Evolutionary conservation across 2,888 invertebrate species (phyloP), one percentile per base, ranked within the genome.

Genomic region (Erebia palarica): DNA sequence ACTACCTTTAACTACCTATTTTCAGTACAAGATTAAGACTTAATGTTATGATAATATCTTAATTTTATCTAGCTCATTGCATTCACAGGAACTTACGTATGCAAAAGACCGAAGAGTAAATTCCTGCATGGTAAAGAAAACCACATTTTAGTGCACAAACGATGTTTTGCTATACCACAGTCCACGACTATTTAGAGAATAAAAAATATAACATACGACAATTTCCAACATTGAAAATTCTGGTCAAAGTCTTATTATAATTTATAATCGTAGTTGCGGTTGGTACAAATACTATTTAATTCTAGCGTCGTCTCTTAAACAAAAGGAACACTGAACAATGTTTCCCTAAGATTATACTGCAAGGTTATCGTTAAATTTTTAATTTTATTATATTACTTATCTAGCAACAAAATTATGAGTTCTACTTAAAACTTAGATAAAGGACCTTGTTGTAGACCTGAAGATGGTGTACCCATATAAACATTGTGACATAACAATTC

Each of bases 81-180:
- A 59, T 65, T 65, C 42, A 55, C 42, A 69, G 36, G 42, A 65
- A 70, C 67, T 65, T 70, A 73, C 63, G 60, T 70, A 73, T 73
- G 73, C 70, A 70, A 58, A 63, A 64, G 27, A 65, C 42, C 63
- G 57, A 21, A 69, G 42, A 53, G 68, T 60, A 68, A 60, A 68
- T 42, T 68, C 60, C 57, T 36, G 63, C 57, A 51, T 69, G 16
- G 58, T 65, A 65, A 49, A 58, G 64, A 64, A 65, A 65, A 69
- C 69, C 64, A 69, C 64, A 59, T 64, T 69, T 69, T 69, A 58
- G 49, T 65, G 59, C 57, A 42, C 36, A 59, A 65, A 64, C 57
- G 58, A 64, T 49, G 49, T 47, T 57, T 44, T 58, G 44, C 47
- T 66, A 47, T 21, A 47, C 66, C 44, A 47, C 44, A 55, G 21